Conservation (phyloP, 2,888 invertebrate genomes). For the Dolichomitus sp. region DNA sequence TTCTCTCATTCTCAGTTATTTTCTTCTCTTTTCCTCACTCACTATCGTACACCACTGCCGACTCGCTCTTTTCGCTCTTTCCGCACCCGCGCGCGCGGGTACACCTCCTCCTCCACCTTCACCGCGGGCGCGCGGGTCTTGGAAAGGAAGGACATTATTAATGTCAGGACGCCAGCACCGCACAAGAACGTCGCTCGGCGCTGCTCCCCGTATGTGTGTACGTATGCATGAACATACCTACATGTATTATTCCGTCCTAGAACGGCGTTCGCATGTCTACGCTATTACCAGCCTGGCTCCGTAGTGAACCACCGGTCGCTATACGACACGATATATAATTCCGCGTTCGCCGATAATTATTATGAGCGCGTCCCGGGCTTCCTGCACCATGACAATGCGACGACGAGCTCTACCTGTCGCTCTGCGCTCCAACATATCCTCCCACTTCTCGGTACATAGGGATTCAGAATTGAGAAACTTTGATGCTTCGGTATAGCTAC, state of each 20-base stretch:
- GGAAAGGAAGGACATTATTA: slow-evolving; percentile 81
- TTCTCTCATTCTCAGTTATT: slow-evolving; percentile 29
- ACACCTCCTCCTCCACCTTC: slow-evolving; percentile 60
- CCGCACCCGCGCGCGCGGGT: slow-evolving; percentile 61
- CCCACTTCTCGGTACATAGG: not conserved
- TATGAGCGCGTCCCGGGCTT: slow-evolving; percentile 80
- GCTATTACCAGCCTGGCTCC: slow-evolving; percentile 67
- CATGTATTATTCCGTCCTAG: slow-evolving; percentile 66
- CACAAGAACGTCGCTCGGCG: slow-evolving; percentile 72
- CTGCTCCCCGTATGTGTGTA: slow-evolving; percentile 51
- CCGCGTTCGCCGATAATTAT: slow-evolving; percentile 85
- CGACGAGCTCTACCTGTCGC: slow-evolving; percentile 67
- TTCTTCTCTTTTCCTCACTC: slow-evolving; percentile 35
- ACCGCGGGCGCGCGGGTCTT: slow-evolving; percentile 34
- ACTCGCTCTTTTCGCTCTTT: slow-evolving; percentile 64
- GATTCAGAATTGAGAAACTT: slow-evolving; percentile 35
- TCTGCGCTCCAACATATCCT: slow-evolving; percentile 19
- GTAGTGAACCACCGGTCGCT: slow-evolving; percentile 57
- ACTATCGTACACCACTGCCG: slow-evolving; percentile 20
- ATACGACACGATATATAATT: slow-evolving; percentile 84
- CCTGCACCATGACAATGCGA: slow-evolving; percentile 72
- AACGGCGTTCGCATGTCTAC: slow-evolving; percentile 69
- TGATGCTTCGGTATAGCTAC: not conserved
- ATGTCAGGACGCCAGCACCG: slow-evolving; percentile 79
- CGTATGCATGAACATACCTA: slow-evolving; percentile 24